These are phyloP conservation scores for Ondatra zibethicus DNA, from an alignment of 2,113 vertebrate genomes.

Conservation along the genomic window DNA sequence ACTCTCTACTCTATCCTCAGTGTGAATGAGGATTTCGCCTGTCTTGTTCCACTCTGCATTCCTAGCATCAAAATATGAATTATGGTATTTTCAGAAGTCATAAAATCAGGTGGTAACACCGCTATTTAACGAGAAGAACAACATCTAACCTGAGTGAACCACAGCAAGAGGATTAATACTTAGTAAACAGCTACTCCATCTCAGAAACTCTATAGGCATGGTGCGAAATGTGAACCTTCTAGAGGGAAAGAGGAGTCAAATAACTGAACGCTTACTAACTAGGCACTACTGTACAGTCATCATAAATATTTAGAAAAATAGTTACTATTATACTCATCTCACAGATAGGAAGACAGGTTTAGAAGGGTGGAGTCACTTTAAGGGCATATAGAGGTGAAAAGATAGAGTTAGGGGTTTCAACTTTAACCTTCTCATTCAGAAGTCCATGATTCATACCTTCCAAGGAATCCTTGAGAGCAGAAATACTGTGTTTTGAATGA, in stretches of 20 bases:
- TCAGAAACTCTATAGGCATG: not conserved
- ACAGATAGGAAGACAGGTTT: not conserved
- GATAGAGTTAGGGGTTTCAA: not conserved
- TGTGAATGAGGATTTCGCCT: not conserved
- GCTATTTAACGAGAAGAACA: not conserved
- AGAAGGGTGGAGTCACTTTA: not conserved
- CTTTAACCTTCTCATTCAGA: conserved; percentile 19
- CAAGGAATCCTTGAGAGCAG: not conserved
- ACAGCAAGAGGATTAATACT: not conserved
- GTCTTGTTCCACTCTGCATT: not conserved
- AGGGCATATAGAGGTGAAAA: not conserved
- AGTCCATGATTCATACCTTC: not conserved
- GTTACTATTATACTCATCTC: not conserved
- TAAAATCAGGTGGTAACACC: not conserved
- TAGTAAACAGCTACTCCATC: not conserved
- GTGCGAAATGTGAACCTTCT: not conserved
- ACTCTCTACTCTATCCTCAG: not conserved
- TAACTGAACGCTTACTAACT: not conserved
- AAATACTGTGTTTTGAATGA: not conserved
- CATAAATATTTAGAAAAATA: conserved; percentile 11
- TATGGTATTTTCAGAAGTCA: not conserved
- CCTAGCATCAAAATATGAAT: not conserved
- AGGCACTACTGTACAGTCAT: not conserved
- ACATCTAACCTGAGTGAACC: not conserved
- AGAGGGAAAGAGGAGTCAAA: not conserved